Base-by-base conservation (phyloP, 2,797 vertebrate species). In the Pithecia hirsuta region DNA sequence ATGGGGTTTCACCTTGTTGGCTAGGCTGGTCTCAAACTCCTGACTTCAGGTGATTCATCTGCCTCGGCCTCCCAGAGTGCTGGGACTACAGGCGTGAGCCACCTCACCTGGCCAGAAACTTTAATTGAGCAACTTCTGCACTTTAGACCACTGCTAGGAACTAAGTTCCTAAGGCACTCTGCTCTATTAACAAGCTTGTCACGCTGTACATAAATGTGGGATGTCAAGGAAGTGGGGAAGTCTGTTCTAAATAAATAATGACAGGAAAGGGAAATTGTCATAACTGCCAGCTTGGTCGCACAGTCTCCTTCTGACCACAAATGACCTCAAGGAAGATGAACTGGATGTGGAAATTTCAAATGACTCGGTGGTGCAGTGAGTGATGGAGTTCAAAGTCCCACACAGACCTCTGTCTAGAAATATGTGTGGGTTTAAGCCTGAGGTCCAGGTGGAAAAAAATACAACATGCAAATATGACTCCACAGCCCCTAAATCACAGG, bases 141-240 rank as follows among this genome's bases (percentile, higher is more conserved):
- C 0, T 0, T 36, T 61, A 91, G n/a, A 82, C 6, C 6, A 36
- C 10, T 41, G n/a, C 50, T n/a, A n/a, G 55, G 33, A 70, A 81
- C 50, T 28, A 91, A 52, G 84, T 70, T 30, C 46, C 48, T 17
- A 33, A 52, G 50, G 88, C 4, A 41, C 14, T 76, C 36, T 67
- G 36, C 46, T 79, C 79, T 15, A 0, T 13, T 30, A 81, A 81
- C 26, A 85, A 55, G 28, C 30, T n/a, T 46, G 15, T n/a, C 24
- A 48, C 12, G 5, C 10, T 15, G 3, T 3, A 6, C 0, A 0
- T 28, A 11, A n/a, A 78, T 6, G 5, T 59, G 30, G 76, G 14
- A n/a, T 14, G 36, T 75, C 5, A 1, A 44, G 80, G 46, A 72
- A 87, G 41, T 7, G 1, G 36, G 46, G 76, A 70, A 39, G 55